Base-by-base conservation (phyloP, 2,113 vertebrate genomes). In the Silurus glanis region DNA sequence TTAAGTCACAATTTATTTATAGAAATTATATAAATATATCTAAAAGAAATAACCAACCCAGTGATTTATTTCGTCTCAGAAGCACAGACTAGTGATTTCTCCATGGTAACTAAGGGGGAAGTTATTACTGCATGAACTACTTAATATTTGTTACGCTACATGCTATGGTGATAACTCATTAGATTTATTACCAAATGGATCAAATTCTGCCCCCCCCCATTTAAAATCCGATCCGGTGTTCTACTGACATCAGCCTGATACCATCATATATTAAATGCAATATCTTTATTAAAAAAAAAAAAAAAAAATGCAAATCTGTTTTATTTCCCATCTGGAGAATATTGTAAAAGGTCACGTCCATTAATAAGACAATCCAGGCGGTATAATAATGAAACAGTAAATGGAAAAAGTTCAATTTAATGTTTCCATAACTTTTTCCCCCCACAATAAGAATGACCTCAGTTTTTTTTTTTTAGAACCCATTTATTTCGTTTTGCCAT, bases 281-380 rank as follows among this genome's bases (percentile, higher is more conserved):
- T 25, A 4, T 66, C 64, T 25, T 25, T 10, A 66, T 25, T 10
- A 8, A 67, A 67, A 67, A 14, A 67, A 45, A 17, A 28, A 69
- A 37, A 45, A 45, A 19, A 19, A 45, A 37, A 78, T n/a, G 28
- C 45, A 23, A 66, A 67, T 25, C 61, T 6, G 51, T 75, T 76
- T 62, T 21, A 76, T 76, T 51, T 83, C 81, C 25, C 58, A 25
- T 25, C 23, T 55, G 74, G 23, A 23, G 49, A 55, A 76, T 7
- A n/a, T 55, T 8, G 21, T 49, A 51, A 78, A 87, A 87, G 59
- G 53, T 86, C 80, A 55, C 4, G 13, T 72, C 69, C 8, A 17
- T 72, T 72, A 74, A 74, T 51, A 49, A 23, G 71, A 49, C 71
- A 5, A 23, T 23, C 19, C 14, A 47, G 71, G 71, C 12, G 49